phyloP scores from a whole-genome alignment of 2,888 invertebrate genomes.

The Acanthosoma haemorrhoidale region DNA sequence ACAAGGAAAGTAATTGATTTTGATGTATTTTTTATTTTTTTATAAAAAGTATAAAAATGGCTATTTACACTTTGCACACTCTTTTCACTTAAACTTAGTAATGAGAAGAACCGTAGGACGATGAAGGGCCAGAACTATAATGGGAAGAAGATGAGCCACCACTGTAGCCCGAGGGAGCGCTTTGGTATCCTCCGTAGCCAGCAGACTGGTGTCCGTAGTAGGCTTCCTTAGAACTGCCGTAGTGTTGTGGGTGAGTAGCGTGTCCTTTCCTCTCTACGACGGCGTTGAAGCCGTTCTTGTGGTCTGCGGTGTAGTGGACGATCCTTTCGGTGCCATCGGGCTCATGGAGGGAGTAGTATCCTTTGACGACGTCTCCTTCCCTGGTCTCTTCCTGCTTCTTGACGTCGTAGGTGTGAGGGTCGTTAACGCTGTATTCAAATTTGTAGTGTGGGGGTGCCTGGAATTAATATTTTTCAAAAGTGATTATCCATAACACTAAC shows the following conservation, averaged over 20 bases:
- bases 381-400: slow-evolving; percentile 39
- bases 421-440: slow-evolving; percentile 39
- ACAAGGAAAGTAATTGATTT: no score
- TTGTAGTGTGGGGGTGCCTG: slow-evolving; percentile 39
- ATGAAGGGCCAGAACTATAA: no score
- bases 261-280: slow-evolving; percentile 32
- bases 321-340: slow-evolving; percentile 30
- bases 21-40: no score
- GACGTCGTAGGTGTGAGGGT: slow-evolving; percentile 39
- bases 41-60: no score
- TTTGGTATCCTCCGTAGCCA: neutral
- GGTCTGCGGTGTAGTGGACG: slow-evolving; percentile 35
- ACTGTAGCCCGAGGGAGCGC: neutral
- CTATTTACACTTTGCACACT: no score
- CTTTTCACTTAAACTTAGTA: neutral
- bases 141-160: neutral
- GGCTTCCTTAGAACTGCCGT: slow-evolving; percentile 21
- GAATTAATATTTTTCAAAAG: neutral
- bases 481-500: no score
- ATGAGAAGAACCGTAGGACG: neutral
- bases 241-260: slow-evolving; percentile 32
- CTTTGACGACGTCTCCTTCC: slow-evolving; percentile 38
- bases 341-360: slow-evolving; percentile 35
- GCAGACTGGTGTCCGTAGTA: neutral
- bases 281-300: slow-evolving; percentile 34